These are phyloP conservation scores for Catharus bicknelli DNA, from an alignment of 2,113 vertebrate species.

Conservation along the genomic window DNA sequence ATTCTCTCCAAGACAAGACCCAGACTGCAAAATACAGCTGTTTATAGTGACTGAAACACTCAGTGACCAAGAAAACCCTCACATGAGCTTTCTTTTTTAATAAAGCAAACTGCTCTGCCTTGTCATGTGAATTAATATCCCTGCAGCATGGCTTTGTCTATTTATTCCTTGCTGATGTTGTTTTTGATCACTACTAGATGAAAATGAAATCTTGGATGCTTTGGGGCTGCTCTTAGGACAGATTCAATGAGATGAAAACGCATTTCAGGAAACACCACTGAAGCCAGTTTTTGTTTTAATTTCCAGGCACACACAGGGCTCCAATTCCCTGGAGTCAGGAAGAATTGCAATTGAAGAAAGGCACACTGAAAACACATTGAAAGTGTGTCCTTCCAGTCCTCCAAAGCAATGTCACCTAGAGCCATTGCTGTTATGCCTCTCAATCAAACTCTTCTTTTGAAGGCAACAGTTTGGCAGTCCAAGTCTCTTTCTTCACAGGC, in stretches of 20 bases:
- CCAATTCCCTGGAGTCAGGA: not conserved
- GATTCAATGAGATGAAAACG: slow-evolving; percentile 20
- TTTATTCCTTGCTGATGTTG: slow-evolving; percentile 52
- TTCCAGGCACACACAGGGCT: slow-evolving; percentile 1
- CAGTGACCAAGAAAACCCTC: not conserved
- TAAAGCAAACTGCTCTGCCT: slow-evolving; percentile 21
- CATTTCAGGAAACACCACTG: slow-evolving; percentile 37
- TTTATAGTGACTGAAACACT: not conserved
- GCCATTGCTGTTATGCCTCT: not conserved
- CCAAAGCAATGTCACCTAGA: not conserved
- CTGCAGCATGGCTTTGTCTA: not conserved
- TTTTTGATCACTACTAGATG: slow-evolving; percentile 50
- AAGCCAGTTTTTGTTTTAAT: slow-evolving; percentile 49
- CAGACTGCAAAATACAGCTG: not conserved
- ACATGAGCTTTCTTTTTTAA: slow-evolving; percentile 24
- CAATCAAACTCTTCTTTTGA: not conserved
- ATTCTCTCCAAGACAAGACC: not conserved
- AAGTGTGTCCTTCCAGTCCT: not conserved
- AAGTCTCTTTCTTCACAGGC: not conserved
- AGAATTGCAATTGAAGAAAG: not conserved
- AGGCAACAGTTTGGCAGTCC: not conserved
- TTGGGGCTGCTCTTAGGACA: slow-evolving; percentile 18
- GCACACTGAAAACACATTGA: not conserved
- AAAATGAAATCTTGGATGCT: slow-evolving; percentile 56
- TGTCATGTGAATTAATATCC: slow-evolving; percentile 54